Conservation (phyloP, 2,113 vertebrate species). For the Turnix velox region DNA sequence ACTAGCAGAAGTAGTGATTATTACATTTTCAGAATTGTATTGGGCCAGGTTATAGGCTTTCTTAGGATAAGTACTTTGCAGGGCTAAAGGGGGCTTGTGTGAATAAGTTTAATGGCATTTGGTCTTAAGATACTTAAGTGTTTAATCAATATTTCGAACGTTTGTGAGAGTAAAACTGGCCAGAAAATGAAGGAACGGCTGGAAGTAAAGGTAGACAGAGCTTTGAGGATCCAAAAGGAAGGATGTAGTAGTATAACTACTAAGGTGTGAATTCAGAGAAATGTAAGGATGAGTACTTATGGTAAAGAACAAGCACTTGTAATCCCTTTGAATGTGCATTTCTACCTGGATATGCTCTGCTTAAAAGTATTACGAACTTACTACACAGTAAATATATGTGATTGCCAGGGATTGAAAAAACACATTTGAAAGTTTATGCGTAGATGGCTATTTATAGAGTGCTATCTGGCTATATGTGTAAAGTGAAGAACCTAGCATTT, state of each 20-base stretch:
- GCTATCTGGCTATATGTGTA: neutral
- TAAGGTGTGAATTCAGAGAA: neutral
- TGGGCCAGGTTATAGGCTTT: neutral
- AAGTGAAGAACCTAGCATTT: neutral
- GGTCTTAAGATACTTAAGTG: neutral
- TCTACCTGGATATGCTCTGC: neutral
- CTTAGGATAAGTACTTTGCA: neutral
- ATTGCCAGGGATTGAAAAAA: neutral
- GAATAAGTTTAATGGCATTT: neutral
- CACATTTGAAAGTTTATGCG: neutral
- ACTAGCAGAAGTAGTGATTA: neutral
- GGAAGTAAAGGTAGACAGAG: neutral
- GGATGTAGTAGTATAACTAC: neutral
- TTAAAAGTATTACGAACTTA: neutral
- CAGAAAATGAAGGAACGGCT: neutral
- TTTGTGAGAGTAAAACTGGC: neutral
- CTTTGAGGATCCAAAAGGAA: neutral
- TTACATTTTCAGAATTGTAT: neutral
- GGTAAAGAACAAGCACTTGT: neutral
- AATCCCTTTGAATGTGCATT: neutral
- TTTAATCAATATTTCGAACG: neutral
- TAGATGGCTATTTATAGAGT: neutral
- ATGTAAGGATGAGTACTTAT: neutral
- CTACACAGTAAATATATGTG: rapidly evolving
- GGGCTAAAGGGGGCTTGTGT: neutral